A percentile compares a stretch with the other conserved stretches of the same genome.
phyloP scores from a whole-genome alignment of 2,888 invertebrate genomes.

The Crocallis elinguaria region DNA sequence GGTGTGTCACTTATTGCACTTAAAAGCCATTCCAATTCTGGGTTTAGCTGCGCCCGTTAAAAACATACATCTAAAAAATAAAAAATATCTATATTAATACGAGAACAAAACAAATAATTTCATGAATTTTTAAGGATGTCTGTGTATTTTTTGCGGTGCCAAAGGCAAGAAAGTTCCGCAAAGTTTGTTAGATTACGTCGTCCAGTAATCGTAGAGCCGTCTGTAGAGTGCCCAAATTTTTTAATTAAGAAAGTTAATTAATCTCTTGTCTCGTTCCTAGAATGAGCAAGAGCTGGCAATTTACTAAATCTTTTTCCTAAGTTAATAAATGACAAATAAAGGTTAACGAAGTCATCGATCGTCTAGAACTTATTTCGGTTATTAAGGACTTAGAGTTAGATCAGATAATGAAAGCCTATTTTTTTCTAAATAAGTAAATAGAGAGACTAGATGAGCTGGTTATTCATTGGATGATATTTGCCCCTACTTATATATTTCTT shows the following conservation, averaged over 20 bases:
- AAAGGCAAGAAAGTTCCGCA: constrained; percentile 17
- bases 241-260: constrained; percentile 47
- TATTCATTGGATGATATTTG: too few species aligned
- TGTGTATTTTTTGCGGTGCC: constrained; percentile 16
- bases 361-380: background rate
- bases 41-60: too few species aligned
- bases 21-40: too few species aligned
- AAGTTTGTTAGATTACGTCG: constrained; percentile 31
- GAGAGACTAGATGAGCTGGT: too few species aligned
- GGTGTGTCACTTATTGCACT: too few species aligned
- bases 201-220: constrained; percentile 29
- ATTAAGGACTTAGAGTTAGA: background rate
- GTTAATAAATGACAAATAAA: constrained; percentile 2
- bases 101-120: constrained; percentile 7
- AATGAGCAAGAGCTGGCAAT: constrained; percentile 25
- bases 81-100: too few species aligned
- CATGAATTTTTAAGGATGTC: constrained; percentile 21
- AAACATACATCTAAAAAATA: too few species aligned
- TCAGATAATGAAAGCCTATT: background rate
- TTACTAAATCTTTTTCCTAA: constrained; percentile 17
- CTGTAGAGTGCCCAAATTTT: constrained; percentile 34
- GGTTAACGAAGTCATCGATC: constrained; percentile 9
- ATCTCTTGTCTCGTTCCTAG: constrained; percentile 34
- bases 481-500: too few species aligned
- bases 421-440: background rate